Percentiles rank a stretch among this genome's conserved stretches.
Evolutionary conservation across 2,797 vertebrate species (phyloP).

Genomic region (Sebastes itinus): DNA sequence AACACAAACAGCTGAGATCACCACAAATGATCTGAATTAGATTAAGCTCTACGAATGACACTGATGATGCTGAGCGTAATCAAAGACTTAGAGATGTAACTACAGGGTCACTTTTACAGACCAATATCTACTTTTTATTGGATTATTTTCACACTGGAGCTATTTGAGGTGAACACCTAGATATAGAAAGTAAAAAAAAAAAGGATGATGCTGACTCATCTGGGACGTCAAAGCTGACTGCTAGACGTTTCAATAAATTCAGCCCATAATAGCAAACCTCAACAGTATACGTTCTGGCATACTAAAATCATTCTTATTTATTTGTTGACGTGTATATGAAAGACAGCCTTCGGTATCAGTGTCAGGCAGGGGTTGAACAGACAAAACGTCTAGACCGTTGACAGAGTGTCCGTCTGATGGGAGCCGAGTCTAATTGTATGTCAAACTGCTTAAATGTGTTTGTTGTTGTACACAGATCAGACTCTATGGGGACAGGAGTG

Average conservation of each 20-base stretch:
- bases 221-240: not conserved
- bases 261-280: not conserved
- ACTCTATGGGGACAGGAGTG: constrained; percentile 72
- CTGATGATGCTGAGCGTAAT: not conserved
- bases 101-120: not conserved
- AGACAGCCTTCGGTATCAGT: constrained; percentile 19
- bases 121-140: not conserved
- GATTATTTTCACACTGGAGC: not conserved
- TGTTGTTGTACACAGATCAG: constrained; percentile 75
- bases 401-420: constrained; percentile 45
- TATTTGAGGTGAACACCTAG: not conserved
- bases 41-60: not conserved
- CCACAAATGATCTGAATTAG: not conserved
- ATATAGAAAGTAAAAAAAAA: not conserved
- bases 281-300: not conserved
- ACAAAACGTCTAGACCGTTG: constrained; percentile 47
- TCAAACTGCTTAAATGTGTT: constrained; percentile 55
- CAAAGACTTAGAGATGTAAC: not conserved
- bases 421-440: constrained; percentile 53
- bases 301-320: not conserved
- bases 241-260: constrained; percentile 3
- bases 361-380: constrained; percentile 25
- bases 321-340: constrained; percentile 3
- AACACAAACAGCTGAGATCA: not conserved
- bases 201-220: constrained; percentile 12